Evolutionary conservation across 2,888 invertebrate species (phyloP).

Genomic region (Trichogramma evanescens): DNA sequence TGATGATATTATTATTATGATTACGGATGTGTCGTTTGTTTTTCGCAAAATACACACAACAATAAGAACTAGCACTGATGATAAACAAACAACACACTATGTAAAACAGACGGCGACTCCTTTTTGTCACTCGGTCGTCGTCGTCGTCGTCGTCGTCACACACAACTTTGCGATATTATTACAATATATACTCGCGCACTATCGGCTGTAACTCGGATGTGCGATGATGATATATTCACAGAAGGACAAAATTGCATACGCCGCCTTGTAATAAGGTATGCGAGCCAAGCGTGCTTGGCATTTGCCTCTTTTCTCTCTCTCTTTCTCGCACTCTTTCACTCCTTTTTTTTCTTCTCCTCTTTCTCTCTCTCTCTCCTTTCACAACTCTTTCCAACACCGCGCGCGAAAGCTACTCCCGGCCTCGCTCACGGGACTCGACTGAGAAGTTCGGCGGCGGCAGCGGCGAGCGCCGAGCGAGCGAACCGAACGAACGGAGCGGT

Average conservation of each 20-base stretch:
- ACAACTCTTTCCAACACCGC: background rate
- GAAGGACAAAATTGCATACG: too few species aligned
- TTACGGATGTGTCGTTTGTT: too few species aligned
- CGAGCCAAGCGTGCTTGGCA: background rate
- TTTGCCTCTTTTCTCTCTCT: background rate
- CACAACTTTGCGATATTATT: background rate
- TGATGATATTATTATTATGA: too few species aligned
- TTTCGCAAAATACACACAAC: too few species aligned
- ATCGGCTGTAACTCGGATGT: too few species aligned
- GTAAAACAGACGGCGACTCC: too few species aligned
- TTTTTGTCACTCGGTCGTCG: background rate
- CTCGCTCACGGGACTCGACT: slow-evolving; percentile 44
- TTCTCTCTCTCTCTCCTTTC: background rate
- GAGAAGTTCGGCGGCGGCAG: slow-evolving; percentile 35
- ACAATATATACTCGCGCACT: too few species aligned
- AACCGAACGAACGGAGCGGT: too few species aligned
- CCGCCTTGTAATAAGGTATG: too few species aligned
- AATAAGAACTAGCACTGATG: too few species aligned
- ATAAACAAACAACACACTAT: too few species aligned
- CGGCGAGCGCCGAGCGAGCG: background rate
- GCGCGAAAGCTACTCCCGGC: background rate
- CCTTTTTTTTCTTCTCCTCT: background rate
- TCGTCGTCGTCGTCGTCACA: background rate
- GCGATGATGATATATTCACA: too few species aligned
- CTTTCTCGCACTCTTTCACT: background rate